phyloP scores from a whole-genome alignment of 2,113 vertebrate genomes.

The Anseranas semipalmata region DNA sequence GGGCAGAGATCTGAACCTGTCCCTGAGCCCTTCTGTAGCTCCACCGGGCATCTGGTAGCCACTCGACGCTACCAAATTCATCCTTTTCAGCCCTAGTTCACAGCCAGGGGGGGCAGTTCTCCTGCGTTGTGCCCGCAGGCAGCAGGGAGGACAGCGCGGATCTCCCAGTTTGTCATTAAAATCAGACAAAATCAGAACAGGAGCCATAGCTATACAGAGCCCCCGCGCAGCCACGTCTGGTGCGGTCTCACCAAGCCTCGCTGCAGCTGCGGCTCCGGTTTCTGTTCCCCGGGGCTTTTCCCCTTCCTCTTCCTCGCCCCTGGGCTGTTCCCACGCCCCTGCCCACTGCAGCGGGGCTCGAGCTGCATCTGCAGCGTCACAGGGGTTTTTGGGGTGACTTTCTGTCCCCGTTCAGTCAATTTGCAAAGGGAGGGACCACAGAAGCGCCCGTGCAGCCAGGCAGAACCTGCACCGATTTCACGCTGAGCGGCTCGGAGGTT shows the following conservation, averaged over 20 bases:
- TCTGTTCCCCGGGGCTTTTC: too few relatives aligned
- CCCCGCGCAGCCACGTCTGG: too few relatives aligned
- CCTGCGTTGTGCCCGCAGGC: background rate
- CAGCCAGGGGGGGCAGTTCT: background rate
- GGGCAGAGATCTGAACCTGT: background rate
- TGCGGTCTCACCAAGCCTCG: too few relatives aligned
- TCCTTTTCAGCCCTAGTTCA: background rate
- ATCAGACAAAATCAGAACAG: background rate
- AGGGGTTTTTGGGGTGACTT: fast-evolving
- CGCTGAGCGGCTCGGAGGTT: fast-evolving
- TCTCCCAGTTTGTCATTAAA: background rate
- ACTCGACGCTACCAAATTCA: fast-evolving
- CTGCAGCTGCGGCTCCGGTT: too few relatives aligned
- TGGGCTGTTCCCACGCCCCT: background rate
- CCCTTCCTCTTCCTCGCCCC: too few relatives aligned
- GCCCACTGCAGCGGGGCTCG: fast-evolving
- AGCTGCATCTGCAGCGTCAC: background rate
- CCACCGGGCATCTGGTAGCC: background rate
- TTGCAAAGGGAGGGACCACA: background rate
- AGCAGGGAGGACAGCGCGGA: background rate
- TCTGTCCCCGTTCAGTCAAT: background rate
- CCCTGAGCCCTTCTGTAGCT: background rate
- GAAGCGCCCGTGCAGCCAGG: background rate
- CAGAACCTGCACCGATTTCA: background rate
- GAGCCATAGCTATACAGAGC: background rate